Base-by-base conservation (phyloP, 2,113 vertebrate genomes). In the Paramisgurnus dabryanus region DNA sequence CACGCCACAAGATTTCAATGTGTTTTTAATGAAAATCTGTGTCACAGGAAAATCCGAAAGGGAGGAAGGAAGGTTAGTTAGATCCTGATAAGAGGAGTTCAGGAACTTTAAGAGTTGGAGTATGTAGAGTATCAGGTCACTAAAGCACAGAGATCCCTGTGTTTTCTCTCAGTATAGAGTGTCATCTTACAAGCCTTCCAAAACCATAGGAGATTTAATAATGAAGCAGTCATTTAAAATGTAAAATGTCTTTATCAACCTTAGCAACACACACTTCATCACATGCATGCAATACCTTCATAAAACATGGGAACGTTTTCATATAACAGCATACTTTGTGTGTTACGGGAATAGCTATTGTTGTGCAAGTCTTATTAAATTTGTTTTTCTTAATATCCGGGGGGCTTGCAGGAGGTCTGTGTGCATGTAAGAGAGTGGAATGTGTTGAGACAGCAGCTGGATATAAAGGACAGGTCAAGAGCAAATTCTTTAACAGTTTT, bases 361-460 rank as follows among this genome's bases (percentile, higher is more conserved):
- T 13, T 10, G n/a, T 61, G 27, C 11, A 55, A 22, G 41, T 60
- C 7, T 4, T 22, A 66, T 45, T 77, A 45, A 50, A 27, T 75
- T 81, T 27, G 47, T 84, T 70, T 78, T 69, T 6, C 45, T 69
- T 27, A 3, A 64, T 34, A 27, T 17, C 6, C 68, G 68, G 45
- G 49, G 12, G 17, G 2, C 43, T 45, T 45, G 8, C 6, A 22
- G 67, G 58, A 18, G 40, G 67, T 34, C 47, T 47, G 22, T 10
- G 67, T 34, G 45, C 10, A 43, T 53, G 47, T 53, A 67, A 64
- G 22, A 18, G 43, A 66, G 50, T 15, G 80, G 60, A 83, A 83
- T 78, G 72, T 80, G 80, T 78, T 68, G 71, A 82, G 75, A 78
- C 40, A 47, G n/a, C 67, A 34, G 27, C 27, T 64, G 77, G 81